Conservation (phyloP, 2,888 invertebrate species). For the Listrodromus nycthemerus region DNA sequence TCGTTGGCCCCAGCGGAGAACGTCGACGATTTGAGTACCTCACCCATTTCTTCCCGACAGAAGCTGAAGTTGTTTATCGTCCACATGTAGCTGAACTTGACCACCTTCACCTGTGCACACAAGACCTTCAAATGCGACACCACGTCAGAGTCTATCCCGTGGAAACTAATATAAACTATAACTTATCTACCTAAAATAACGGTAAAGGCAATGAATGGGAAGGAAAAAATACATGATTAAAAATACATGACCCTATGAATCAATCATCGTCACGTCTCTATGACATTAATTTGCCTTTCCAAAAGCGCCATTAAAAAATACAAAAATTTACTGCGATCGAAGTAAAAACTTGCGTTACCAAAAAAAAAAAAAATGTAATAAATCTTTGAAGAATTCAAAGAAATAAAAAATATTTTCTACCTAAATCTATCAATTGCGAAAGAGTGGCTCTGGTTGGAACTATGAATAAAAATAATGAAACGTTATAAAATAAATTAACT, state of each 20-base stretch:
- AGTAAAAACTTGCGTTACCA: not conserved
- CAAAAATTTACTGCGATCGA: not conserved
- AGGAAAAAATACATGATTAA: slow-evolving; percentile 20
- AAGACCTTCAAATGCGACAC: slow-evolving; percentile 82
- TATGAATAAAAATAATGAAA: not conserved
- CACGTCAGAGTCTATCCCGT: slow-evolving; percentile 77
- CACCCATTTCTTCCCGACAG: slow-evolving; percentile 99
- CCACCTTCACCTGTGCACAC: slow-evolving; percentile 97
- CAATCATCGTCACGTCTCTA: slow-evolving; percentile 16
- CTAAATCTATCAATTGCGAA: not conserved
- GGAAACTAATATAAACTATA: slow-evolving; percentile 68
- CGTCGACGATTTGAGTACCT: slow-evolving; percentile 99
- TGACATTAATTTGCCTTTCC: slow-evolving; percentile 3
- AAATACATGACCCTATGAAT: slow-evolving; percentile 4
- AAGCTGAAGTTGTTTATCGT: slow-evolving; percentile 99
- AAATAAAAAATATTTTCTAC: not conserved
- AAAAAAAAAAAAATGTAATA: not conserved
- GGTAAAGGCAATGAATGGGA: slow-evolving; percentile 20
- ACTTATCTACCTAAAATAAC: slow-evolving; percentile 57
- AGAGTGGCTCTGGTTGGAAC: not conserved
- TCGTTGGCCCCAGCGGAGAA: slow-evolving; percentile 99
- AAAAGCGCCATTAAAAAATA: not conserved
- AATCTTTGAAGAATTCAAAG: slow-evolving; percentile 15
- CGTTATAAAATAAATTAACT: not conserved
- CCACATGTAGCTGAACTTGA: slow-evolving; percentile 99